Evolutionary conservation across 2,888 invertebrate species (phyloP), one percentile per base, ranked within the genome.

Genomic region (Diogma glabrata): DNA sequence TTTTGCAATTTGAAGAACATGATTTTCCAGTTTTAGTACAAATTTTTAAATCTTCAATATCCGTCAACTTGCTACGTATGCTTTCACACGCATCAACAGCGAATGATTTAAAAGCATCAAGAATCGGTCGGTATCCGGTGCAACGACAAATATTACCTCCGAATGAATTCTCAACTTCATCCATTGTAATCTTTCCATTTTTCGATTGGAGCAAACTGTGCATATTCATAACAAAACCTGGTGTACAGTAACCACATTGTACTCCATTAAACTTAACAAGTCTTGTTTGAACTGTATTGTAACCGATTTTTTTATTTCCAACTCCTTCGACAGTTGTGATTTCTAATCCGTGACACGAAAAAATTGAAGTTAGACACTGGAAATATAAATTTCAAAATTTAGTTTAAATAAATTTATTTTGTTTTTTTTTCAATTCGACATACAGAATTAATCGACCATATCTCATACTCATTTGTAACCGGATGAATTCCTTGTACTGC

Each of bases 161-260:
- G 58, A 82, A 79, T 0, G 76, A 73, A 59, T 80, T 75, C 61
- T 82, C 82, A 2, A 81, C 71, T 53, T 78, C 73, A 56, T 75
- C 66, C 72, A 73, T 74, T 0, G 75, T 72, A 36, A 73, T 56
- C 26, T 63, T 55, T n/a, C 69, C 67, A 8, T 71, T 64, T 19
- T 63, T 67, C 26, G 67, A 60, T 57, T 72, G 61, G 22, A 75
- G 57, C 47, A 71, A 60, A 40, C 75, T 78, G 58, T 78, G 76
- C 80, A 82, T 81, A 57, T 73, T 78, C 80, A 81, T 81, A 52
- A 84, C 71, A 80, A 83, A 82, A 14, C 82, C 84, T 3, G 84
- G 79, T n/a, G 80, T 78, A 59, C 85, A 85, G 62, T 70, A 82
- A 1, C 82, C 82, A 60, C 82, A 82, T 60, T 82, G 82, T 0